Conservation (phyloP, 92 coral and sea anemone genomes). For the Porites rus region DNA sequence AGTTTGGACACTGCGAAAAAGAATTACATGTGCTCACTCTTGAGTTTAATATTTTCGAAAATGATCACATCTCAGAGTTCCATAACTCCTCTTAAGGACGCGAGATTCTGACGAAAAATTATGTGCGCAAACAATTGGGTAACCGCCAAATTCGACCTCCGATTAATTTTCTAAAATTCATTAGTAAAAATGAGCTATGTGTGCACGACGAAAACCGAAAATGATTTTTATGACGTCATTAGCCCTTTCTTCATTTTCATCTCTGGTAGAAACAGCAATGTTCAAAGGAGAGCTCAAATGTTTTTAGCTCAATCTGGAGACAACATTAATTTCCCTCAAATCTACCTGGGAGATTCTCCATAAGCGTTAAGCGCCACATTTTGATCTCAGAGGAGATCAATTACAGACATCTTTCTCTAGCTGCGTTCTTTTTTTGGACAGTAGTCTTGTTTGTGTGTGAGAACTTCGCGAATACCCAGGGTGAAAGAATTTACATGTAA, state of each 20-base stretch:
- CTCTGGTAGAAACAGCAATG: no score
- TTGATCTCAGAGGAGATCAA: slow-evolving; percentile 4
- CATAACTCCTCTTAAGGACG: not conserved
- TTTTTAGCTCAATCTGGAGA: no score
- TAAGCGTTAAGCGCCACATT: not conserved
- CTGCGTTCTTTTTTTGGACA: not conserved
- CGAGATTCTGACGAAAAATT: not conserved
- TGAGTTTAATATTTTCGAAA: no score
- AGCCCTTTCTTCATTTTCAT: no score
- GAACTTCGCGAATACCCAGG: not conserved
- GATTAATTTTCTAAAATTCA: no score
- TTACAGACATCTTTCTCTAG: not conserved
- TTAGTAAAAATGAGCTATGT: no score
- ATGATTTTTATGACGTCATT: not conserved
- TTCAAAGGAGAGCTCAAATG: no score
- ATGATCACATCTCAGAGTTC: no score
- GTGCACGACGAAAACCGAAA: no score
- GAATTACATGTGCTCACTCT: no score
- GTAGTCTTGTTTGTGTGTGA: not conserved
- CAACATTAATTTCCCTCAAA: not conserved
- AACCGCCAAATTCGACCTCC: not conserved
- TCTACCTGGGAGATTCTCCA: not conserved
- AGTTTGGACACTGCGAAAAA: no score
- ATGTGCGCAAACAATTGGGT: slow-evolving; percentile 13
- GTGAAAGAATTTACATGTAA: not conserved